Percentiles rank a stretch among this genome's conserved stretches.
These are phyloP conservation scores for Ceraclea dissimilis DNA, from an alignment of 2,888 invertebrate species.

Conservation along the genomic window DNA sequence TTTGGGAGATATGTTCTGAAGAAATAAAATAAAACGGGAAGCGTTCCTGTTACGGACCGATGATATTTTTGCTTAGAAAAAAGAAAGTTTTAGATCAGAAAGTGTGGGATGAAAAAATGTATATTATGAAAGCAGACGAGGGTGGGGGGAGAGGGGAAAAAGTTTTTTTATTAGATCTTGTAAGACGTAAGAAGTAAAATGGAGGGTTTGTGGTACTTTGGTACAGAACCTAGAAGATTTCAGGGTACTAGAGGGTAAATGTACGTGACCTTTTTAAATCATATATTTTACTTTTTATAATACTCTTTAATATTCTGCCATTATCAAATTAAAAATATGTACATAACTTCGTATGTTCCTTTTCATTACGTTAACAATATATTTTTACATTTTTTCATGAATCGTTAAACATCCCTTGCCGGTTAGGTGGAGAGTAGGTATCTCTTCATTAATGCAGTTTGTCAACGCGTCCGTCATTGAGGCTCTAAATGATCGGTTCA, in stretches of 20 bases:
- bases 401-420: no score
- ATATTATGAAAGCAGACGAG: background rate
- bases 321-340: no score
- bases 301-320: no score
- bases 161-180: conserved; percentile 24
- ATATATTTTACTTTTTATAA: no score
- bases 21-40: conserved; percentile 3
- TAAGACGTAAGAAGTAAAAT: background rate
- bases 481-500: no score
- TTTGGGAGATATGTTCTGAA: background rate
- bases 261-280: background rate
- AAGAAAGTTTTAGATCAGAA: background rate
- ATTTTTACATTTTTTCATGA: no score
- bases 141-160: conserved; percentile 19
- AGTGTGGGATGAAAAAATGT: background rate
- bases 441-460: no score
- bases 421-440: no score
- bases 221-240: background rate
- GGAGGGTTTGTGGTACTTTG: background rate
- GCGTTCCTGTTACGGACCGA: conserved; percentile 13
- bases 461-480: no score
- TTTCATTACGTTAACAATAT: no score
- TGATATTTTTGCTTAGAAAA: conserved; percentile 9
- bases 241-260: background rate
- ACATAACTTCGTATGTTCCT: no score